phyloP scores from a whole-genome alignment of 2,888 invertebrate genomes.

The Melieria omissa region DNA sequence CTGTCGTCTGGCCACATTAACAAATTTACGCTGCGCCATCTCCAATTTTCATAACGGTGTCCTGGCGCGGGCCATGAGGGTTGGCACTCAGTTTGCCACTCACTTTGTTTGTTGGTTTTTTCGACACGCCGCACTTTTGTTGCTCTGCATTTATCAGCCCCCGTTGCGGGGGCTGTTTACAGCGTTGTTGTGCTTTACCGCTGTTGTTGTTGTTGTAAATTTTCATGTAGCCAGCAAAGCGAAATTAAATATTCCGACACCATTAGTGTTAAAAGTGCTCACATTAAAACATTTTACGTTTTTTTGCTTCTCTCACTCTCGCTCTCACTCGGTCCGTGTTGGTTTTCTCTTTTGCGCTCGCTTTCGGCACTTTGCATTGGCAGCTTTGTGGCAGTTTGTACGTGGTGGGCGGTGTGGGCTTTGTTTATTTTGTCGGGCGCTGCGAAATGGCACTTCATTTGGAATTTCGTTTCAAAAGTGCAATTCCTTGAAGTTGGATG shows the following conservation, averaged over 20 bases:
- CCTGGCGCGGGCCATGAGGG: no score
- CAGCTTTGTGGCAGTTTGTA: no score
- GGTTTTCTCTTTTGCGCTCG: no score
- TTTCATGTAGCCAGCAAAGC: constrained; percentile 9
- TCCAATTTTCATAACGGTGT: constrained; percentile 29
- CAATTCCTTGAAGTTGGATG: no score
- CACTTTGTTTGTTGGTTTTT: no score
- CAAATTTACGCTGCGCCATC: constrained; percentile 60
- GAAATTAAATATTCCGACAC: constrained; percentile 65
- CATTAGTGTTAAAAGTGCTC: constrained; percentile 65
- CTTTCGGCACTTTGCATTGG: no score
- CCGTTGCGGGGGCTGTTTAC: constrained; percentile 4
- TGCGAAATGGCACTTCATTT: no score
- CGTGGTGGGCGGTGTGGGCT: no score
- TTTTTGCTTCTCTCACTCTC: constrained; percentile 5
- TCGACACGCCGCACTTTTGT: constrained; percentile 33
- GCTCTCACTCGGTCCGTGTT: no score
- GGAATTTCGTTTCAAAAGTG: no score
- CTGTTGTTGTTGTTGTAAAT: constrained; percentile 19
- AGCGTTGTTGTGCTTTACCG: not conserved
- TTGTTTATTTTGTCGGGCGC: no score
- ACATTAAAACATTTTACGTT: constrained; percentile 47
- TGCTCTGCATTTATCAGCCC: not conserved
- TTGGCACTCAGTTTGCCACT: no score
- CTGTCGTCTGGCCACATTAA: constrained; percentile 60